These are phyloP conservation scores for Fistularia tabacaria DNA, from an alignment of 2,797 vertebrate species.

Conservation along the genomic window DNA sequence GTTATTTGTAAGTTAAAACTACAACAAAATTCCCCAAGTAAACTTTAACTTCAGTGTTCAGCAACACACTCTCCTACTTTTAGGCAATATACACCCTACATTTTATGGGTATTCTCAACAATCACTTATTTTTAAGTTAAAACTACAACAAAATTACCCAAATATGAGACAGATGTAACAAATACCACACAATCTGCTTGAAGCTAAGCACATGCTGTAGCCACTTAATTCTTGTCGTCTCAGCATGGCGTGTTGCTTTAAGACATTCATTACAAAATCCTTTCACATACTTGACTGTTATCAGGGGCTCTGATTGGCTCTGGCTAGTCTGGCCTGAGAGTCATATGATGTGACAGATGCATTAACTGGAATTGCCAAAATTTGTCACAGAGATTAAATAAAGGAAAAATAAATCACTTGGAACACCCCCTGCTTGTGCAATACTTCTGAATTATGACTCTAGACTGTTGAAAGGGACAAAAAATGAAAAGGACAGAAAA, in stretches of 20 bases:
- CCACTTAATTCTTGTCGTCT: conserved; percentile 10
- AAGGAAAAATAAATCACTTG: not conserved
- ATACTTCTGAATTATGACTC: too few species aligned
- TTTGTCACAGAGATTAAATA: conserved; percentile 7
- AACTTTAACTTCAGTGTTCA: not conserved
- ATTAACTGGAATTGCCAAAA: conserved; percentile 14
- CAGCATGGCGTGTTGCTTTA: conserved; percentile 1
- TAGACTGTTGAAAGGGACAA: too few species aligned
- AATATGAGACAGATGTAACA: too few species aligned
- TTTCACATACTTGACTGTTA: conserved; percentile 8
- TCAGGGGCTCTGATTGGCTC: conserved; percentile 31
- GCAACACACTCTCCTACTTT: not conserved
- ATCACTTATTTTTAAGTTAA: too few species aligned
- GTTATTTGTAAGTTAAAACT: too few species aligned
- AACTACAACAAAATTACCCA: too few species aligned
- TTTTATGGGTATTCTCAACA: not conserved
- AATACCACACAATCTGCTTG: not conserved
- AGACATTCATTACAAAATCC: conserved; percentile 18
- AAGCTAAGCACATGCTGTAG: not conserved
- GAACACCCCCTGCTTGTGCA: too few species aligned
- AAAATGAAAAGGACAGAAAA: too few species aligned
- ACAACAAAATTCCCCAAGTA: too few species aligned
- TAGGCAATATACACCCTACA: too few species aligned
- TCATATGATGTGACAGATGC: conserved; percentile 33
- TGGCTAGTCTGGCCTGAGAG: conserved; percentile 25